These are phyloP conservation scores for Aphis craccivora DNA, from an alignment of 1,140 invertebrate species.

Conservation along the genomic window DNA sequence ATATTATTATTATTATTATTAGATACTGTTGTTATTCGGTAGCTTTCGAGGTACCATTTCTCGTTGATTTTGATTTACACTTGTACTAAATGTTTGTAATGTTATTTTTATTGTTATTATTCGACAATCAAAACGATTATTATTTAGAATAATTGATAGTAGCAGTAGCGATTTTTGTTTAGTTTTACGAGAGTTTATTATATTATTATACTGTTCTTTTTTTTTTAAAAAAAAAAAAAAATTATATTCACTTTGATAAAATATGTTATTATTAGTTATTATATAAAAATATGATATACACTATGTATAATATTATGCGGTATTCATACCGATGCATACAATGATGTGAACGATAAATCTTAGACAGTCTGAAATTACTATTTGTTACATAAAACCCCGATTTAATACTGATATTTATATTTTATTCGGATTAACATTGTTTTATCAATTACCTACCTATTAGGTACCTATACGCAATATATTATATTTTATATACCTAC, in stretches of 20 bases:
- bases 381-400: conserved; percentile 6
- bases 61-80: not conserved
- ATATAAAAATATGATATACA: not conserved
- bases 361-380: conserved; percentile 23
- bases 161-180: conserved; percentile 6
- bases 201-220: not conserved
- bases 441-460: not conserved
- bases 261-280: not conserved
- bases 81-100: conserved; percentile 1
- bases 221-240: not conserved
- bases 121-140: conserved; percentile 43
- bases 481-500: conserved; percentile 2
- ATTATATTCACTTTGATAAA: conserved; percentile 6
- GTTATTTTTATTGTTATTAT: conserved; percentile 44
- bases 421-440: not conserved
- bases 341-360: conserved; percentile 14
- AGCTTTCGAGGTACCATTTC: not conserved
- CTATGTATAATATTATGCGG: not conserved
- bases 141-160: not conserved
- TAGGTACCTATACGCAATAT: conserved; percentile 1
- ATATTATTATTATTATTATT: conserved; percentile 23
- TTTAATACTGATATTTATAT: conserved; percentile 43
- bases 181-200: not conserved
- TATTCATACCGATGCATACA: not conserved
- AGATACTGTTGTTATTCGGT: not conserved